Evolutionary conservation across 2,113 vertebrate genomes (phyloP), one percentile per base, ranked within the genome.

Genomic region (Paramisgurnus dabryanus): DNA sequence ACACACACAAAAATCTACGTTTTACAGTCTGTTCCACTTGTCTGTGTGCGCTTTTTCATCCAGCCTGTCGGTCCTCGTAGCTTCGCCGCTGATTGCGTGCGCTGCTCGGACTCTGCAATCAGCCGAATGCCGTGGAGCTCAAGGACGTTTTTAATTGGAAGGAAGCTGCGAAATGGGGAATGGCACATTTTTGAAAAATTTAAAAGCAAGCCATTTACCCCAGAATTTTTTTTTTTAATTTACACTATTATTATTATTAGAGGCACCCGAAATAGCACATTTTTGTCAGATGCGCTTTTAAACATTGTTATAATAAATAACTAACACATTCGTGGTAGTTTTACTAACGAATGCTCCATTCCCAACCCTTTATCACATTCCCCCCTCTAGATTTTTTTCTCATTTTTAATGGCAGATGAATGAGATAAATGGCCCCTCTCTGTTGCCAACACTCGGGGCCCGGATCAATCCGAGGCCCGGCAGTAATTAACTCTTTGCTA

Each of bases 401-500:
- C 88, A 91, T 91, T 91, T 92, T 94, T 94, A 95, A 94, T 94
- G 92, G 93, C 91, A 94, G 90, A 95, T 94, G 93, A 95, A 95
- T 94, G 91, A 95, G 94, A 95, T 90, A 92, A 93, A 94, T 95
- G 92, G 90, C 91, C 91, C 88, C 90, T 90, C 90, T 91, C 92
- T 90, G 90, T 93, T 94, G 90, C 92, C 91, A 93, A 90, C 93
- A 91, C 93, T 92, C 90, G 91, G 92, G 79, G 90, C 92, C 89
- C 89, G 93, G 94, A 94, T 96, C 93, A 95, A 94, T 95, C 92
- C 89, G 93, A 60, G 93, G 93, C 93, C 92, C 92, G 94, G 92
- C 92, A 93, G 93, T 95, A 95, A 96, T 96, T 95, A 95, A 96
- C 92, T 93, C 93, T 95, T 95, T 96, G 93, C 95, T 95, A 94